A percentile compares a stretch with the other conserved stretches of the same genome.
These are phyloP conservation scores for Taurulus bubalis DNA, from an alignment of 2,113 vertebrate genomes.

Conservation along the genomic window DNA sequence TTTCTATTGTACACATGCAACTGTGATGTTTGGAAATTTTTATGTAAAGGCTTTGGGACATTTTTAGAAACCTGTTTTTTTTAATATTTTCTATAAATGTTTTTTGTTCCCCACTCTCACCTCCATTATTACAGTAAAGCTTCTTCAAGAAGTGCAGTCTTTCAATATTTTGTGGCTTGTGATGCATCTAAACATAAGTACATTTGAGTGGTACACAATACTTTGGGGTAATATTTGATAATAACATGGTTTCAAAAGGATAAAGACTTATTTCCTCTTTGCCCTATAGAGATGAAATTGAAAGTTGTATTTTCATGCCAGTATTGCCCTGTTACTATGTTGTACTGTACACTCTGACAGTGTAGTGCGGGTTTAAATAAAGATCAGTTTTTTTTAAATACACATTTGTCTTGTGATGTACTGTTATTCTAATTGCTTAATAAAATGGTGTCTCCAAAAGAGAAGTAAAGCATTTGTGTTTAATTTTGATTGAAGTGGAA, in stretches of 20 bases:
- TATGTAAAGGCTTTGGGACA: constrained; percentile 56
- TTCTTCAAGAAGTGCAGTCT: constrained; percentile 13
- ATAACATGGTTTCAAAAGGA: constrained; percentile 22
- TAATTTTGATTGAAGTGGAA: neutral
- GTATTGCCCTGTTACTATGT: constrained; percentile 54
- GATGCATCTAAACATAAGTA: constrained; percentile 18
- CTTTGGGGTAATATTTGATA: constrained; percentile 34
- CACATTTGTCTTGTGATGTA: constrained; percentile 4
- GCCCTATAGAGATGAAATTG: constrained; percentile 51
- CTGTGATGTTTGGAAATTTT: constrained; percentile 54
- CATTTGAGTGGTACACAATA: constrained; percentile 46
- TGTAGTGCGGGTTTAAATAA: constrained; percentile 82
- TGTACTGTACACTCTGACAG: constrained; percentile 70
- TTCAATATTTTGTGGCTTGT: constrained; percentile 34
- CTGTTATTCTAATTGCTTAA: neutral
- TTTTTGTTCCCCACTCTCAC: neutral
- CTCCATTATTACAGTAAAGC: constrained; percentile 16
- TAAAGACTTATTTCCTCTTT: constrained; percentile 41
- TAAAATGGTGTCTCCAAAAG: neutral
- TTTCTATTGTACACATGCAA: constrained; percentile 51
- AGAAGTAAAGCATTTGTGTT: neutral
- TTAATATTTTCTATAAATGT: constrained; percentile 52
- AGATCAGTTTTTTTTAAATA: constrained; percentile 73
- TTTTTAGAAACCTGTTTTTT: constrained; percentile 47
- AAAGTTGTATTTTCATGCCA: constrained; percentile 60